Conservation (phyloP, 1,140 invertebrate genomes). For the Aphaenogaster ashmeadi region DNA sequence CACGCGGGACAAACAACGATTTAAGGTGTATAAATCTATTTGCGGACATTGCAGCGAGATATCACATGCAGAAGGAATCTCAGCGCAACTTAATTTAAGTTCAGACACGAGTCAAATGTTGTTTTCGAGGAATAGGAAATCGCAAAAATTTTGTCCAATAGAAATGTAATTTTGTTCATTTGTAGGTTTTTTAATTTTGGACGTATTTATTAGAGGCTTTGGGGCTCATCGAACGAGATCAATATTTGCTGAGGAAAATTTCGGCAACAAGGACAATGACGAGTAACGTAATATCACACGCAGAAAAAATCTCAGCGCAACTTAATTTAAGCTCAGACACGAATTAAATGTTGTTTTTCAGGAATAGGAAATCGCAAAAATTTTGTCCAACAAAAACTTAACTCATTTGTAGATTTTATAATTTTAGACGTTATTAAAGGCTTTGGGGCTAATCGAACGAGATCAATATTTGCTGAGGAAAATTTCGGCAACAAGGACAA, state of each 20-base stretch:
- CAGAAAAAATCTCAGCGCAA: neutral
- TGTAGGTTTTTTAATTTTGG: neutral
- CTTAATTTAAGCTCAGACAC: neutral
- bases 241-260: no score
- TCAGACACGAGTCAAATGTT: neutral
- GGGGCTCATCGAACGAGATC: no score
- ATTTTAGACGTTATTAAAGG: neutral
- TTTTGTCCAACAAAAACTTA: neutral
- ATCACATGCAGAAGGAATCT: slow-evolving; percentile 1
- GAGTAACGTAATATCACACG: neutral
- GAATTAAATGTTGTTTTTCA: neutral
- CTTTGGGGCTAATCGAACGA: neutral
- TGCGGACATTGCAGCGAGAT: neutral
- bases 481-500: neutral
- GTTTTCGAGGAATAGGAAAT: neutral
- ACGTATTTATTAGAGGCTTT: neutral
- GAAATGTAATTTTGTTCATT: neutral
- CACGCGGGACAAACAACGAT: slow-evolving; percentile 35
- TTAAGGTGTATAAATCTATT: slow-evolving; percentile 48
- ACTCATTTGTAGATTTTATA: neutral
- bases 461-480: neutral
- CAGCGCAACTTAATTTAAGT: neutral
- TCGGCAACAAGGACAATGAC: no score
- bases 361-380: neutral
- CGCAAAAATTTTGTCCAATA: neutral